Evolutionary conservation across 2,113 vertebrate species (phyloP), one percentile per base, ranked within the genome.

Genomic region (Cinclus cinclus): DNA sequence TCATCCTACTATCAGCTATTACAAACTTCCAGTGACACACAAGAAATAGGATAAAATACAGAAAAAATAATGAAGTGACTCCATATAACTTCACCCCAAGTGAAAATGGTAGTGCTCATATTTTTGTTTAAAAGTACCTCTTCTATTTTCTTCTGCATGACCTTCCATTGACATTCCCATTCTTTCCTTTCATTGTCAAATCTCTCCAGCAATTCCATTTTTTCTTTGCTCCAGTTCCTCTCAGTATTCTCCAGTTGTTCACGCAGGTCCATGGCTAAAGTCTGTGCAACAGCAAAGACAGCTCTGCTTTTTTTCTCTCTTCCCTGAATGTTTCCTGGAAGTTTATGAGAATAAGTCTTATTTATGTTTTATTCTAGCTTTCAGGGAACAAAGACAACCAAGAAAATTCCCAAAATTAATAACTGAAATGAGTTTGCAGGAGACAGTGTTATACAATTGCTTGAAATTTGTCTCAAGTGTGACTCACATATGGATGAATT

Each of bases 71-170:
- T 9, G 6, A 44, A 75, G 58, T 1, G 2, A 55, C 3, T 25
- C 8, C 13, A 35, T 44, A 23, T 37, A 31, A 56, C 52, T 81
- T 67, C 39, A 58, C 9, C 9, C 24, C 19, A 76, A 87, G 21
- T 4, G 9, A 75, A 78, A 76, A 95, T 30, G 60, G 68, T 74
- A 75, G 75, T 25, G 24, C 58, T 76, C 35, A 86, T n/a, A 67
- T 41, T 80, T 62, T 67, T 78, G 20, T 86, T 89, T 86, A 87
- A 68, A 53, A 75, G 81, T 98, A 99, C 99, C 99, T 99, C 98
- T 96, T 99, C 99, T 95, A 99, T 99, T 97, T 99, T 99, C 97
- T 89, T 98, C 97, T 99, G 99, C 99, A 99, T 99, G 92, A 99
- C 98, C 91, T 98, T 98, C 98, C 99, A 98, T 55, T 99, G 99